These are phyloP conservation scores for Drosophila burlai DNA, from an alignment of 1,140 invertebrate species.

Conservation along the genomic window DNA sequence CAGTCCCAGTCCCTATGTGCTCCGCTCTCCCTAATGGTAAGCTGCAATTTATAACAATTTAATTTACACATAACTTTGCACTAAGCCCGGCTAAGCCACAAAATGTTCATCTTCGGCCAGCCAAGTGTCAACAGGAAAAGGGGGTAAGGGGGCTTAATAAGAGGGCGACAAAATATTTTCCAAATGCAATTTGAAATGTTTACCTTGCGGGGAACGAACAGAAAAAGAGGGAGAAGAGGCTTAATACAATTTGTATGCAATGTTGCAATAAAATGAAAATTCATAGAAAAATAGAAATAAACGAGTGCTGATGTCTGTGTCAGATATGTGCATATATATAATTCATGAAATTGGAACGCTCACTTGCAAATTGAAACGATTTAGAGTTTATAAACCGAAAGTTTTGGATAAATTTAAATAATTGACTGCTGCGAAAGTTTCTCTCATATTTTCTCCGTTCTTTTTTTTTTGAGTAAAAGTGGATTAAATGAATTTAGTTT, in stretches of 20 bases:
- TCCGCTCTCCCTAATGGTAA: conserved; percentile 32
- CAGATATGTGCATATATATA: background rate
- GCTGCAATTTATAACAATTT: conserved; percentile 77
- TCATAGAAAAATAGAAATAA: conserved; percentile 24
- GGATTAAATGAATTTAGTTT: background rate
- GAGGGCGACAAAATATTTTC: conserved; percentile 33
- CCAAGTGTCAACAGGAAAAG: conserved; percentile 30
- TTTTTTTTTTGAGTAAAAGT: background rate
- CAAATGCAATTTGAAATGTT: conserved; percentile 48
- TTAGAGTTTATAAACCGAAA: conserved; percentile 10
- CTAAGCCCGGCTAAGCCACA: conserved; percentile 45
- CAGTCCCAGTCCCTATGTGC: background rate
- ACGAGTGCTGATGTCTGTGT: conserved; percentile 14
- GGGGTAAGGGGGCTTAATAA: conserved; percentile 2
- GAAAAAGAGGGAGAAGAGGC: background rate
- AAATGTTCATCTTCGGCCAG: conserved; percentile 38
- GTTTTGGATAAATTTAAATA: conserved; percentile 8
- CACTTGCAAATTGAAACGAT: conserved; percentile 13
- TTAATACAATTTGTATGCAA: conserved; percentile 44
- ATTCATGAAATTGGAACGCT: conserved; percentile 6
- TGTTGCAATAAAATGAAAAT: conserved; percentile 34
- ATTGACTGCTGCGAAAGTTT: conserved; percentile 4
- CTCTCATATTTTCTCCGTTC: background rate
- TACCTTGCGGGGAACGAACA: conserved; percentile 3
- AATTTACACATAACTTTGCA: conserved; percentile 69